Evolutionary conservation across 2,797 vertebrate genomes (phyloP).

Genomic region (Coregonus ussuriensis): DNA sequence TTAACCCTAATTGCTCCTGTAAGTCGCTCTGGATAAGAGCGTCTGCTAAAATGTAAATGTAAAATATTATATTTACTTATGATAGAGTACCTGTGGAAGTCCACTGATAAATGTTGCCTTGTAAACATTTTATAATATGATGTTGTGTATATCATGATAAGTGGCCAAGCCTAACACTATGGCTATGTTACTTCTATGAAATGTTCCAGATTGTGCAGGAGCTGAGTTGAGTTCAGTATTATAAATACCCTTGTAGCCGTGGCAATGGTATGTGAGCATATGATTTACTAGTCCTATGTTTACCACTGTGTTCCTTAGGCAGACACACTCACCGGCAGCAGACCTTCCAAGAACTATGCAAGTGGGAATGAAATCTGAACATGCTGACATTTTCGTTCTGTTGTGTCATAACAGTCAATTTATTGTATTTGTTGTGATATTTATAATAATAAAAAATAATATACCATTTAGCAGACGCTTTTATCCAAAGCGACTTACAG

Average conservation of each 20-base stretch:
- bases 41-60: no score
- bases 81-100: no score
- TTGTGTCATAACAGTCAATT: background rate
- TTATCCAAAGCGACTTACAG: no score
- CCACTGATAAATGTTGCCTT: no score
- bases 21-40: no score
- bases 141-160: background rate
- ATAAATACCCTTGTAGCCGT: background rate
- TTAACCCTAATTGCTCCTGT: no score
- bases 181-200: background rate
- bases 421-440: background rate
- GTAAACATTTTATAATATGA: no score
- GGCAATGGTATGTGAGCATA: background rate
- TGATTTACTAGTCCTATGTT: background rate
- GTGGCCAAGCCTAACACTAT: background rate
- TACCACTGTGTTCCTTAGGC: conserved; percentile 40
- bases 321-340: conserved; percentile 33
- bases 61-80: no score
- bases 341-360: conserved; percentile 10
- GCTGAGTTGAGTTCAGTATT: background rate
- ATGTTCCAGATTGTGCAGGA: no score
- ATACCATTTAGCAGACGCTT: no score
- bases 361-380: conserved; percentile 57
- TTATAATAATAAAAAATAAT: no score
- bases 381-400: background rate